Conservation (phyloP, 2,888 invertebrate genomes). For the Ormyrus labotus region DNA sequence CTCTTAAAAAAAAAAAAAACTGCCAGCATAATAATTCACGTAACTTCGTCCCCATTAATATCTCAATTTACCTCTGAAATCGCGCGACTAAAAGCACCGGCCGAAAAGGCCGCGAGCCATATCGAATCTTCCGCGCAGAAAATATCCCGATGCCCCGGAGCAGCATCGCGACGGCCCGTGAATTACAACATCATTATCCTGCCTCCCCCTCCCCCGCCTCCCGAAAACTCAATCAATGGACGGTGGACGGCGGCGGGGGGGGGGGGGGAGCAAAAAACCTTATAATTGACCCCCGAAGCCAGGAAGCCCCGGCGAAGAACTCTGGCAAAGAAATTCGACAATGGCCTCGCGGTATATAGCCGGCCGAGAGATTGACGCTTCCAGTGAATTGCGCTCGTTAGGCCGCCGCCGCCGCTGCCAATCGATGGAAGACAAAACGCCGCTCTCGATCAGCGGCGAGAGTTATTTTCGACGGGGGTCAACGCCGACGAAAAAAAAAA, state of each 20-base stretch:
- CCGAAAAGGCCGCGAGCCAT: too few species aligned
- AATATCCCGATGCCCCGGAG: too few species aligned
- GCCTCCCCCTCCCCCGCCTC: background rate
- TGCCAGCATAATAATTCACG: too few species aligned
- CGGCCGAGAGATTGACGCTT: background rate
- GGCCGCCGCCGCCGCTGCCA: background rate
- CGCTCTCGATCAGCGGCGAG: slow-evolving; percentile 9
- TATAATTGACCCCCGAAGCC: slow-evolving; percentile 7
- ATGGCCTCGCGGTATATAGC: background rate
- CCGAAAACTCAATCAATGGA: background rate
- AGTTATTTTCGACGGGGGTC: slow-evolving; percentile 9
- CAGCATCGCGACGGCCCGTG: background rate
- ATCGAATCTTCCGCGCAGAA: too few species aligned
- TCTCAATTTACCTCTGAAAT: too few species aligned
- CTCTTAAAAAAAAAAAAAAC: too few species aligned
- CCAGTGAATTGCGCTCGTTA: slow-evolving; percentile 2
- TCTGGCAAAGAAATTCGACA: slow-evolving; percentile 16
- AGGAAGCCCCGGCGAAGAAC: background rate
- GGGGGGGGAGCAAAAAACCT: background rate
- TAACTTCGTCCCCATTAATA: too few species aligned
- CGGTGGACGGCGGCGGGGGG: too few species aligned
- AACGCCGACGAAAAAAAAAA: too few species aligned
- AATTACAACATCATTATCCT: background rate
- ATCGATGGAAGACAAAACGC: slow-evolving; percentile 33
- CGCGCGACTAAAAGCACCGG: too few species aligned